Percentiles rank a stretch among this genome's conserved stretches.
phyloP scores from a whole-genome alignment of 2,113 vertebrate species.

The Columbina picui region DNA sequence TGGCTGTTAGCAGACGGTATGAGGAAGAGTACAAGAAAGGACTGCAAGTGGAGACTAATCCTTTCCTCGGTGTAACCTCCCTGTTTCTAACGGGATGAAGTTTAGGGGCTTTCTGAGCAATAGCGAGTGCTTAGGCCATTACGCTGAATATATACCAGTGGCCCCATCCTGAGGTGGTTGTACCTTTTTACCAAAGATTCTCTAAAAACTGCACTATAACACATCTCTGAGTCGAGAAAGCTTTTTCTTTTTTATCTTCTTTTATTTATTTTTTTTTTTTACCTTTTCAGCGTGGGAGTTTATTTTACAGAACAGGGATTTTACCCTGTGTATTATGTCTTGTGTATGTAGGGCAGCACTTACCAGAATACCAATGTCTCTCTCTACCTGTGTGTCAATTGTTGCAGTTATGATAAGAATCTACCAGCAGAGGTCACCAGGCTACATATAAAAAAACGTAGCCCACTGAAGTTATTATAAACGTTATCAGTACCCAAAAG shows the following conservation, averaged over 20 bases:
- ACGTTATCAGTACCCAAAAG: background rate
- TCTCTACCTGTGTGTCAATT: background rate
- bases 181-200: background rate
- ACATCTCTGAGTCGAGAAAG: background rate
- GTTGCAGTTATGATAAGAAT: slow-evolving; percentile 32
- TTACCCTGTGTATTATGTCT: background rate
- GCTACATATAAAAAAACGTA: background rate
- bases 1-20: background rate
- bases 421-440: slow-evolving; percentile 62
- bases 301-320: background rate
- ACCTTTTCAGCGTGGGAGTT: background rate
- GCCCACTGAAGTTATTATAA: background rate
- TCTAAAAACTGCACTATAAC: background rate
- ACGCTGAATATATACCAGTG: background rate
- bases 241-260: background rate
- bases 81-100: background rate
- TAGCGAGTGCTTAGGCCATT: background rate
- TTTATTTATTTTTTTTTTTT: background rate
- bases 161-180: background rate
- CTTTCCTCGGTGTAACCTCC: background rate
- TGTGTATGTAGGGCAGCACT: background rate
- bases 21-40: background rate
- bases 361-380: background rate
- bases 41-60: slow-evolving; percentile 36
- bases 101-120: slow-evolving; percentile 1